These are phyloP conservation scores for Rhadina sibilatrix DNA, from an alignment of 2,113 vertebrate genomes.

Conservation along the genomic window DNA sequence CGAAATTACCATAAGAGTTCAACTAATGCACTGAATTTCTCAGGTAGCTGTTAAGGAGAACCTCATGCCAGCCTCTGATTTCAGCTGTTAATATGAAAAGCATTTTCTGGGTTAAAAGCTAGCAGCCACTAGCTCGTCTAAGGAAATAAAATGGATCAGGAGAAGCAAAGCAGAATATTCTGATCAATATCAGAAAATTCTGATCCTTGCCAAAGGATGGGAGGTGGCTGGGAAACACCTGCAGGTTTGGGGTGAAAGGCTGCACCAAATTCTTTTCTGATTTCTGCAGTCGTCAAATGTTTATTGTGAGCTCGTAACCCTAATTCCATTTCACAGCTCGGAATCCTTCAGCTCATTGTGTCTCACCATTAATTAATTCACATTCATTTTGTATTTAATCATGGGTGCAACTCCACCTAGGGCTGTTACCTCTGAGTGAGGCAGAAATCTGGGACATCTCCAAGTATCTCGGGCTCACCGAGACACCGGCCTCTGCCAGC, in stretches of 20 bases:
- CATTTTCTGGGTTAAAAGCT: neutral
- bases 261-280: fast-evolving
- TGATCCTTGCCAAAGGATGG: fast-evolving
- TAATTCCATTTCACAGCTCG: neutral
- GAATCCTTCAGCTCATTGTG: neutral
- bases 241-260: neutral
- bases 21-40: neutral
- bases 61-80: neutral
- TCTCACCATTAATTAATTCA: neutral
- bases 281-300: neutral
- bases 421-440: neutral
- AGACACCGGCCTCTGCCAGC: neutral
- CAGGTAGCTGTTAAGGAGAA: neutral
- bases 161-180: neutral
- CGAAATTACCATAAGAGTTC: neutral
- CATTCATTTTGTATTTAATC: neutral
- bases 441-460: neutral
- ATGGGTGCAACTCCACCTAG: neutral
- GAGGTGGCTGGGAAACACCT: neutral
- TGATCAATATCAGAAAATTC: neutral
- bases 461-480: neutral
- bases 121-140: neutral
- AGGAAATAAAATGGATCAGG: neutral
- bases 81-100: neutral
- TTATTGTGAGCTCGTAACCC: neutral